Evolutionary conservation across 2,113 vertebrate genomes (phyloP), one percentile per base, ranked within the genome.

Genomic region (Chauna torquata): DNA sequence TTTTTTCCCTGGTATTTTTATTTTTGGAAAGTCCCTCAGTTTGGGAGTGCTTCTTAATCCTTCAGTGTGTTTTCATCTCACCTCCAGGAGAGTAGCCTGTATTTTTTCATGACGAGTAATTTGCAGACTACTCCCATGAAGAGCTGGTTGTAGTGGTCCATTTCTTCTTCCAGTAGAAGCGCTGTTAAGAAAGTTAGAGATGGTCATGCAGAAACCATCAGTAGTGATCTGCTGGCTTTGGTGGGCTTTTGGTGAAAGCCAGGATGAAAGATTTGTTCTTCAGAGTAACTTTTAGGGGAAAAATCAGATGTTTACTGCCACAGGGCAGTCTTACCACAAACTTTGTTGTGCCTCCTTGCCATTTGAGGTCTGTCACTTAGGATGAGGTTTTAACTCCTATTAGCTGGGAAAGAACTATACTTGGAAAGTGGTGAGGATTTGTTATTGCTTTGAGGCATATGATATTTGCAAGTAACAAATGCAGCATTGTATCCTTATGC

Each of bases 91-190:
- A 52, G 54, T 8, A 61, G 36, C 61, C 27, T 25, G n/a, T 28
- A 30, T 69, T 34, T 38, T 34, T 50, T 24, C 28, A 64, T 44
- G 61, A 62, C 55, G 16, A 50, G 34, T 38, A 2, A 20, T 18
- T 88, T 75, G 36, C n/a, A 74, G 58, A n/a, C 23, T 44, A 25
- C 5, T 18, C 18, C 30, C 12, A 6, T 19, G 38, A 27, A 69
- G 30, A 44, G 19, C 36, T 82, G 19, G 4, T 34, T 44, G 3
- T 6, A 0, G 0, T 44, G 36, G 32, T 18, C 23, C 1, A 0
- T 16, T 66, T 42, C 32, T 32, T 59, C 42, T 47, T 54, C 49
- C n/a, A 40, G 0, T 7, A 6, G 44, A 65, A 49, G 22, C 45
- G 18, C n/a, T 83, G 18, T 30, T 19, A 40, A 42, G 58, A 58